Percentiles rank a stretch among this genome's conserved stretches.
phyloP scores from a whole-genome alignment of 1,140 invertebrate genomes.

The Diprion similis region DNA sequence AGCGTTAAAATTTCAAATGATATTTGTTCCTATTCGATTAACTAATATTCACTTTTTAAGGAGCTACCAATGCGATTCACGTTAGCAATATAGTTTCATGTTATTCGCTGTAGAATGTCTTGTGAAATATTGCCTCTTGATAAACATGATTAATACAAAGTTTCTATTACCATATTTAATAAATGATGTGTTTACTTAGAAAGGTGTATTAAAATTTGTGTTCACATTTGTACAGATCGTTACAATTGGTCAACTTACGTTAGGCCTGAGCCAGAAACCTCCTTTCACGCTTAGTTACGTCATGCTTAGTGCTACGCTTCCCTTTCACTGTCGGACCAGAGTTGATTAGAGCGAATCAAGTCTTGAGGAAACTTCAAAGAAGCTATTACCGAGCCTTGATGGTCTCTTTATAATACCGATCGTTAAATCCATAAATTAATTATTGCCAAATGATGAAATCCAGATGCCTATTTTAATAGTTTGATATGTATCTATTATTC shows the following conservation, averaged over 20 bases:
- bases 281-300: constrained; percentile 7
- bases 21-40: too few species aligned
- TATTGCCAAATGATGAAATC: background rate
- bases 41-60: too few species aligned
- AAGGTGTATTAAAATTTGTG: constrained; percentile 8
- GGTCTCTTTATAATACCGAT: background rate
- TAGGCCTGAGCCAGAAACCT: constrained; percentile 4
- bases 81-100: too few species aligned
- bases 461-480: background rate
- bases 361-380: constrained; percentile 3
- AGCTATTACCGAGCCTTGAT: background rate
- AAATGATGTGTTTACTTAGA: background rate
- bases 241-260: constrained; percentile 5
- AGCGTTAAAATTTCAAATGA: too few species aligned
- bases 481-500: background rate
- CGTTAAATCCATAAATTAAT: background rate
- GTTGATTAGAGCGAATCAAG: constrained; percentile 2
- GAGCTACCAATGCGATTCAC: too few species aligned
- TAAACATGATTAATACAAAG: too few species aligned
- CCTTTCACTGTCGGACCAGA: constrained; percentile 6
- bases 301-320: constrained; percentile 7
- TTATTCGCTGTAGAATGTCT: too few species aligned
- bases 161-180: background rate
- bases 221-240: constrained; percentile 7
- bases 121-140: too few species aligned